Evolutionary conservation across 2,888 invertebrate species (phyloP), one percentile per base, ranked within the genome.

Genomic region (Muschampia plurimacula): DNA sequence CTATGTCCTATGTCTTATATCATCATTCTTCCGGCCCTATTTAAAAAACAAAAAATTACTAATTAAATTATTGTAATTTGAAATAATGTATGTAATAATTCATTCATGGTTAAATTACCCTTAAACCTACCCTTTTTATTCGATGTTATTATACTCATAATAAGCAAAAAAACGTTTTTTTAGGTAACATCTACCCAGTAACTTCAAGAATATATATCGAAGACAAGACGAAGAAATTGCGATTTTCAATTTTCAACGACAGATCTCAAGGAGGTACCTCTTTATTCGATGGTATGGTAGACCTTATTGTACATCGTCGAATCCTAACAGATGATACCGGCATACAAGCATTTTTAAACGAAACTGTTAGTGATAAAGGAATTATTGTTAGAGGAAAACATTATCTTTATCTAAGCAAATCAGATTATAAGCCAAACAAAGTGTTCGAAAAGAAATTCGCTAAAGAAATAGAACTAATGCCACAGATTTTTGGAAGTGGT

Each of bases 121-220:
- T 28, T n/a, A n/a, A n/a, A n/a, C n/a, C n/a, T n/a, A n/a, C n/a
- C n/a, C n/a, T n/a, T n/a, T 28, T 28, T 28, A 28, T 28, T 28
- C 28, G 28, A 28, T 28, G 28, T 28, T 28, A 28, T 28, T 28
- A 44, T 44, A 1, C 12, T 44, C 3, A 44, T 2, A 44, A 44
- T 12, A 2, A 8, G 44, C 44, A 2, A 2, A 28, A n/a, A 28
- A 28, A 28, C 28, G 2, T 28, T 12, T 44, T 44, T 44, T 44
- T 44, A 72, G 97, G 89, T 36, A 99, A 99, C 88, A 98, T 98
- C 85, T 99, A 98, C 85, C 99, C 99, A 0, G 95, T 99, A 0
- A 98, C 98, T 32, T 96, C 97, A 0, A 96, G 97, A 83, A 97
- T 99, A 52, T 95, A 95, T 57, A 90, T 98, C 2, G 95, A 96